Percentiles rank a stretch among this genome's conserved stretches.
Evolutionary conservation across 1,140 invertebrate species (phyloP).

Genomic region (Tetramorium parvispinum): DNA sequence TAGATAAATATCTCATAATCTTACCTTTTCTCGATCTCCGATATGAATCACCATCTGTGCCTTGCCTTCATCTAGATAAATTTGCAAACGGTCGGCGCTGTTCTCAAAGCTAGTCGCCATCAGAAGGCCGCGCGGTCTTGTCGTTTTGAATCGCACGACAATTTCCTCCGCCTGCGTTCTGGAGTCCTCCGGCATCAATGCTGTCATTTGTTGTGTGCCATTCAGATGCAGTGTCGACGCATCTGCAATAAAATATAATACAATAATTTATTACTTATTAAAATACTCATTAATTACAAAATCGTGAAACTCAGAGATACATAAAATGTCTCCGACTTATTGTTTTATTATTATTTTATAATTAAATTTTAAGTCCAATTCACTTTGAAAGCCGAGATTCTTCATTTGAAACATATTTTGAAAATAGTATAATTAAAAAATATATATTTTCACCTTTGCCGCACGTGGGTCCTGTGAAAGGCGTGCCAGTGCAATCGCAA

Average conservation of each 20-base stretch:
- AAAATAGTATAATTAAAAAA: background rate
- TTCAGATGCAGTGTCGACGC: slow-evolving; percentile 95
- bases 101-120: slow-evolving; percentile 91
- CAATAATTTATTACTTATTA: background rate
- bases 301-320: background rate
- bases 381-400: background rate
- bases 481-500: slow-evolving; percentile 97
- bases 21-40: slow-evolving; percentile 94
- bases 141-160: slow-evolving; percentile 94
- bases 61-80: slow-evolving; percentile 93
- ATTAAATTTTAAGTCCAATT: background rate
- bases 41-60: slow-evolving; percentile 93
- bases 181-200: slow-evolving; percentile 92
- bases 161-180: slow-evolving; percentile 97
- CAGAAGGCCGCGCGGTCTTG: slow-evolving; percentile 90
- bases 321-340: background rate
- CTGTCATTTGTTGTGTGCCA: slow-evolving; percentile 94
- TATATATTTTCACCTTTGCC: slow-evolving; percentile 89
- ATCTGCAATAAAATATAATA: slow-evolving; percentile 87
- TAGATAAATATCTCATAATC: background rate
- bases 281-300: background rate
- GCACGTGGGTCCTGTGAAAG: slow-evolving; percentile 96
- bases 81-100: slow-evolving; percentile 92
- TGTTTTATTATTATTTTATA: background rate
- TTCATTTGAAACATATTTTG: background rate